Percentiles rank a stretch among this genome's conserved stretches.
These are phyloP conservation scores for Mormyrus hasselquistii DNA, from an alignment of 2,797 vertebrate genomes.

Conservation along the genomic window DNA sequence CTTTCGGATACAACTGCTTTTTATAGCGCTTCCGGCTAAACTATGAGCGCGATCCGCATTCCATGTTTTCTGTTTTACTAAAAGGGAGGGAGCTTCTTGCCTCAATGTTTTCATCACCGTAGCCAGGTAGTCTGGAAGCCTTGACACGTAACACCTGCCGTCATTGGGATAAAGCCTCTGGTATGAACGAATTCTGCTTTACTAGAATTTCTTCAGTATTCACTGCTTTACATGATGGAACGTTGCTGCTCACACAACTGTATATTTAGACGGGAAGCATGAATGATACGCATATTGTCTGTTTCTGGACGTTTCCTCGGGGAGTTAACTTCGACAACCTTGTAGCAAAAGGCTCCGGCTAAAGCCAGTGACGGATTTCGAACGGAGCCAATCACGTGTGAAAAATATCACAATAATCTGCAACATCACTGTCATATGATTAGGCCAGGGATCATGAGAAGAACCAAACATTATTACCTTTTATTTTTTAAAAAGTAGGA, in stretches of 20 bases:
- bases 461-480: not conserved
- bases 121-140: not conserved
- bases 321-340: slow-evolving; percentile 6
- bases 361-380: slow-evolving; percentile 37
- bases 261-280: not conserved
- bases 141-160: not conserved
- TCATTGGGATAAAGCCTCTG: not conserved
- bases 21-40: not conserved
- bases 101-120: not conserved
- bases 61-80: slow-evolving; percentile 32
- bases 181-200: not conserved
- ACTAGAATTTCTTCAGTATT: not conserved
- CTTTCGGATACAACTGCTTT: slow-evolving; percentile 30
- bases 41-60: not conserved
- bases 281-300: no score
- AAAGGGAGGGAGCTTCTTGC: not conserved
- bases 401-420: not conserved
- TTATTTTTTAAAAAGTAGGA: not conserved
- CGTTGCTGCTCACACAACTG: not conserved
- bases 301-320: not conserved
- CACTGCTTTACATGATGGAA: not conserved
- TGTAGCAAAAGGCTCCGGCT: not conserved
- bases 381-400: slow-evolving; percentile 10
- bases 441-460: not conserved
- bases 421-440: slow-evolving; percentile 28